These are phyloP conservation scores for Mesocentrotus franciscanus DNA, from an alignment of 53 echinoderm and acorn worm genomes.

Conservation along the genomic window DNA sequence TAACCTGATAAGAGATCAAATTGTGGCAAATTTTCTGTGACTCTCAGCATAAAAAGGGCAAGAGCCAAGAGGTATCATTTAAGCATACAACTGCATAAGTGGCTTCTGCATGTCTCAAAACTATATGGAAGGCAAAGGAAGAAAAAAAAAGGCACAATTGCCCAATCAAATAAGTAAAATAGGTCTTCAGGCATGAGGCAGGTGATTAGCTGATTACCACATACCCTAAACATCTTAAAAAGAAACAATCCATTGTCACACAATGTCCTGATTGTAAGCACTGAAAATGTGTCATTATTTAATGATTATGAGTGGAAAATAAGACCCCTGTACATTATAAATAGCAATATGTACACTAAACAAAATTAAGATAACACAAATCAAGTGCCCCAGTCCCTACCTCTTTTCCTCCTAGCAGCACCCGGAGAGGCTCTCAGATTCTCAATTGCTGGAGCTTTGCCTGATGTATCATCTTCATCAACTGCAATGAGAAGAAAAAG, in stretches of 20 bases:
- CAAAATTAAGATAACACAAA: background rate
- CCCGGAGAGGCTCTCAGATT: conserved; percentile 79
- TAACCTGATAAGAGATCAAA: too few species aligned
- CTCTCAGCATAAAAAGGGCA: background rate
- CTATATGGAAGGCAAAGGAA: background rate
- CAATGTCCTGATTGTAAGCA: too few species aligned
- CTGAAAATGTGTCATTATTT: too few species aligned
- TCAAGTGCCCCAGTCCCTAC: background rate
- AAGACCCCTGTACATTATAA: too few species aligned
- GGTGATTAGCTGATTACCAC: too few species aligned
- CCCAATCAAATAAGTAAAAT: too few species aligned
- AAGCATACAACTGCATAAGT: background rate
- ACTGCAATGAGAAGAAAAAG: background rate
- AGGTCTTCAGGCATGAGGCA: too few species aligned
- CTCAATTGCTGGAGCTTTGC: conserved; percentile 72
- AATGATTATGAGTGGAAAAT: too few species aligned
- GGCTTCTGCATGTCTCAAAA: background rate
- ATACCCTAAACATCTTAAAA: too few species aligned
- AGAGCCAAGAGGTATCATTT: background rate
- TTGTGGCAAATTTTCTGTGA: background rate
- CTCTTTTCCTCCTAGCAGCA: conserved; percentile 84
- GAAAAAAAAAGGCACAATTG: too few species aligned
- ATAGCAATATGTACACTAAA: background rate
- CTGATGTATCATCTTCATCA: conserved; percentile 68
- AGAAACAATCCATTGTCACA: too few species aligned